Evolutionary conservation across 2,797 vertebrate species (phyloP).

Genomic region (Halcyon badia): DNA sequence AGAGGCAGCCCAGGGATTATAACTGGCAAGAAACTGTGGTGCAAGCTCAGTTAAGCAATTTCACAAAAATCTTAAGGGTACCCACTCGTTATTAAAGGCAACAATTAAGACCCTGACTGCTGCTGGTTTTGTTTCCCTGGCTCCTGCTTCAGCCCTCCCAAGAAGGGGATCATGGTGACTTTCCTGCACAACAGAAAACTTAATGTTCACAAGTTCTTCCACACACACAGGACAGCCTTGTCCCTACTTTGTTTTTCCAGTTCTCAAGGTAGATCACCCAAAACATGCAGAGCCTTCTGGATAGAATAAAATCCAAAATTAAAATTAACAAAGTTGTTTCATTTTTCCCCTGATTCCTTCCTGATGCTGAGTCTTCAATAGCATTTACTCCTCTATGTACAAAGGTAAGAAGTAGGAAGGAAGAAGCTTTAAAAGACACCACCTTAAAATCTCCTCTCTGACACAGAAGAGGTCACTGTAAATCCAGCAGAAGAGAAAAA

Average conservation of each 20-base stretch:
- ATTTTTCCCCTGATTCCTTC: not conserved
- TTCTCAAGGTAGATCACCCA: not conserved
- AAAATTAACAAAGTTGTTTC: not conserved
- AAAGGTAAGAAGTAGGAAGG: not conserved
- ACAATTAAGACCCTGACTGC: not conserved
- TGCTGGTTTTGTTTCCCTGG: not conserved
- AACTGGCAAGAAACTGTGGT: not conserved
- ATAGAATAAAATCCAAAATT: not conserved
- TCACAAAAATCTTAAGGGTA: not conserved
- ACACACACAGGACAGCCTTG: not conserved
- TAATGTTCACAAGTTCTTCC: not conserved
- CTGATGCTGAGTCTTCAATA: not conserved
- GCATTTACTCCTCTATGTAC: not conserved
- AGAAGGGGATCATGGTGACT: not conserved
- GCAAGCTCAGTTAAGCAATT: constrained; percentile 48
- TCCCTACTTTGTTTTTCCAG: not conserved
- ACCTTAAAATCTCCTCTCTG: not conserved
- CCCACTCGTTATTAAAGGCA: not conserved
- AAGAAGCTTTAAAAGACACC: not conserved
- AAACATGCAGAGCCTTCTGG: not conserved
- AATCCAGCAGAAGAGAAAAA: not conserved
- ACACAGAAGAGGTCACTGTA: not conserved
- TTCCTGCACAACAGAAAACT: not conserved
- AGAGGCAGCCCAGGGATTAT: constrained; percentile 33
- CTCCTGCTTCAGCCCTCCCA: not conserved